Conservation (phyloP, 1,140 invertebrate species). For the Asobara japonica region DNA sequence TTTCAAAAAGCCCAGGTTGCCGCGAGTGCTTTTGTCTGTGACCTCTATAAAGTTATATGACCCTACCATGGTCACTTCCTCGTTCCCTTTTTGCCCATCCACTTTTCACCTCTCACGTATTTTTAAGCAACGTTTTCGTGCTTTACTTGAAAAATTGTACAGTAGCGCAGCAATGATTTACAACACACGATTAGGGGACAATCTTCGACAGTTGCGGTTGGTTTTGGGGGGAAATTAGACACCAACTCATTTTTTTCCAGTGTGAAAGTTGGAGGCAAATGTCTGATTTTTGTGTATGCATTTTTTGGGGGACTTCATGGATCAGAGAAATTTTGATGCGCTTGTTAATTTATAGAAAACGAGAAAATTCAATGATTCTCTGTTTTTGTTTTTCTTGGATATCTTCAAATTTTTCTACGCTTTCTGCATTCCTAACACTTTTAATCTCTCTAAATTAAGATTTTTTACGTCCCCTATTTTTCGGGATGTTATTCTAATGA, state of each 20-base stretch:
- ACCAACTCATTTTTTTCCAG: not conserved
- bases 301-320: too few relatives aligned
- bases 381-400: too few relatives aligned
- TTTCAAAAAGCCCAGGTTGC: conserved; percentile 20
- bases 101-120: conserved; percentile 7
- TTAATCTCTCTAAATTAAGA: too few relatives aligned
- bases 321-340: too few relatives aligned
- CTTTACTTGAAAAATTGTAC: not conserved
- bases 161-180: not conserved
- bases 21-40: conserved; percentile 29
- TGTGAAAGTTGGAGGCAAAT: not conserved
- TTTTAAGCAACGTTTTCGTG: not conserved
- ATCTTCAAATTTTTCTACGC: too few relatives aligned
- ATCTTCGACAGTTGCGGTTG: too few relatives aligned
- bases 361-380: too few relatives aligned
- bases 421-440: too few relatives aligned
- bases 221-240: not conserved
- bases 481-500: too few relatives aligned
- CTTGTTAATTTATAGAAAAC: too few relatives aligned
- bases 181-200: too few relatives aligned
- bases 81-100: not conserved
- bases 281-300: not conserved
- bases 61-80: conserved; percentile 17
- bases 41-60: conserved; percentile 42
- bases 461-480: too few relatives aligned